These are phyloP conservation scores for Petrolisthes cinctipes DNA, from an alignment of 2,888 invertebrate species.

Conservation along the genomic window DNA sequence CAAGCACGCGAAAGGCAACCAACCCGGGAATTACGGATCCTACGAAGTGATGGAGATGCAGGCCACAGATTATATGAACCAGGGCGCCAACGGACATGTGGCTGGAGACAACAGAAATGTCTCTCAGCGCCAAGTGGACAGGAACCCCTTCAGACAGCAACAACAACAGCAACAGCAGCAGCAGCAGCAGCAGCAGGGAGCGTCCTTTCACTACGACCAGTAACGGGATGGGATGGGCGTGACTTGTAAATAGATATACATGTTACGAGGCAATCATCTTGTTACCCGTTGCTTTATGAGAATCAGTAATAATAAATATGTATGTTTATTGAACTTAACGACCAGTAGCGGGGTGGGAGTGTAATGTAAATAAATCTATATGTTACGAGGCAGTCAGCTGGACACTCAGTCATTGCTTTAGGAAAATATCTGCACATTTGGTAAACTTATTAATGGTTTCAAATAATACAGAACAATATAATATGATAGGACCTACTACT, in stretches of 20 bases:
- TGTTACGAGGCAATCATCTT: conserved; percentile 11
- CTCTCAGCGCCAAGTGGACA: conserved; percentile 39
- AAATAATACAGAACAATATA: no score
- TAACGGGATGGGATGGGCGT: conserved; percentile 17
- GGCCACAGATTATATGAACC: conserved; percentile 78
- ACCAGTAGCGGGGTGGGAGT: not conserved
- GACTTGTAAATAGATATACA: conserved; percentile 25
- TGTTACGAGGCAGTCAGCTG: no score
- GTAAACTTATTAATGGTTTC: no score
- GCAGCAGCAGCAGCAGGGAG: conserved; percentile 47
- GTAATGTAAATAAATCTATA: no score
- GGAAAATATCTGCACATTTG: no score
- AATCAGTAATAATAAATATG: conserved; percentile 26
- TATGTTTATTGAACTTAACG: conserved; percentile 17
- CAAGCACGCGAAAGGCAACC: conserved; percentile 70
- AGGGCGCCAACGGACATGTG: conserved; percentile 67
- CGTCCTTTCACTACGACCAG: conserved; percentile 69
- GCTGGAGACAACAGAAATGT: conserved; percentile 63
- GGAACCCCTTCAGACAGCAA: conserved; percentile 68
- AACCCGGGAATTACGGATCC: conserved; percentile 70
- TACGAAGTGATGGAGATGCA: conserved; percentile 70
- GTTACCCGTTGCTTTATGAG: conserved; percentile 21
- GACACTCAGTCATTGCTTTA: no score
- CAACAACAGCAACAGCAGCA: conserved; percentile 28
- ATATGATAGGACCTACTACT: no score